These are phyloP conservation scores for Wiebesia pumilae DNA, from an alignment of 1,140 invertebrate genomes.

Conservation along the genomic window DNA sequence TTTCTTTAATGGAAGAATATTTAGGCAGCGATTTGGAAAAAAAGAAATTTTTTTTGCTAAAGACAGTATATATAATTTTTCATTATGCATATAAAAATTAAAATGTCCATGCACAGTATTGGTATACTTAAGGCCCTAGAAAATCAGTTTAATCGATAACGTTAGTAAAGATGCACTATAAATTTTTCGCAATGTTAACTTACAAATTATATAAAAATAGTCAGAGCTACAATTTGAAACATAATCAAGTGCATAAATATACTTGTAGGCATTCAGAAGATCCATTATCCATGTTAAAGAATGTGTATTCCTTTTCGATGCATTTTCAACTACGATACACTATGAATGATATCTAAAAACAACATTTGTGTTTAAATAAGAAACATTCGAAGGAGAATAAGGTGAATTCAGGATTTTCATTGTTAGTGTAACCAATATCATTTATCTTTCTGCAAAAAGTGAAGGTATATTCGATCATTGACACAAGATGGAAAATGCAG, in stretches of 20 bases:
- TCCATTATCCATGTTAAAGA: background rate
- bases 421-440: background rate
- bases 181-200: slow-evolving; percentile 1
- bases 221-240: background rate
- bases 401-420: background rate
- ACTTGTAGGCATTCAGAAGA: background rate
- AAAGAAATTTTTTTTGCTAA: background rate
- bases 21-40: background rate
- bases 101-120: background rate
- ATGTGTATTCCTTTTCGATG: background rate
- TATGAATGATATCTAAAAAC: background rate
- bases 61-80: background rate
- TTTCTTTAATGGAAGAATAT: background rate
- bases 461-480: background rate
- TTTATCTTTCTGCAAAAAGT: background rate
- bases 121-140: background rate
- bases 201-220: background rate
- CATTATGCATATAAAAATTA: background rate
- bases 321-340: background rate
- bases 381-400: background rate
- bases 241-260: background rate
- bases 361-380: background rate
- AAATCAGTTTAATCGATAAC: background rate
- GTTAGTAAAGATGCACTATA: background rate
- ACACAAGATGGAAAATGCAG: background rate